Evolutionary conservation across 2,797 vertebrate species (phyloP).

Genomic region (Sphaeramia orbicularis): DNA sequence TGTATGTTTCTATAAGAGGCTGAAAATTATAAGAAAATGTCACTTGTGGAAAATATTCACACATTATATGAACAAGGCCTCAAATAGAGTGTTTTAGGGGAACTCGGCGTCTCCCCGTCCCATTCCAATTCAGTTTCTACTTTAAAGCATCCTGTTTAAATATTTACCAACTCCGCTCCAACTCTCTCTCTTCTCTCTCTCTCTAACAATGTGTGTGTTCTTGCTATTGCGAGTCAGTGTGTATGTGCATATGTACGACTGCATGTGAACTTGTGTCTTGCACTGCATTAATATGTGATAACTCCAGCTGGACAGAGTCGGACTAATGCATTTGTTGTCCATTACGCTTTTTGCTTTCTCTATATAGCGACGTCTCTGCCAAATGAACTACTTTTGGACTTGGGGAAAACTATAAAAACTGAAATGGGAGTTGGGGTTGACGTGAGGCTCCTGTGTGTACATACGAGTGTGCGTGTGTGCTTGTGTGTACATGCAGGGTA

Average conservation of each 20-base stretch:
- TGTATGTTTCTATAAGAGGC: neutral
- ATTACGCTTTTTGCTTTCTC: conserved; percentile 27
- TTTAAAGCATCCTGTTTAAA: conserved; percentile 66
- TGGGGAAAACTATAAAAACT: conserved; percentile 37
- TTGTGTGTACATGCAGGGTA: conserved; percentile 57
- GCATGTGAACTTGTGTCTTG: conserved; percentile 31
- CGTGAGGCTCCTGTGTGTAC: conserved; percentile 51
- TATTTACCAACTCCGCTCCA: conserved; percentile 51
- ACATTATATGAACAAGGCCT: too few species aligned
- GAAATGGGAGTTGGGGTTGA: conserved; percentile 70
- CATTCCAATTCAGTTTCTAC: conserved; percentile 57
- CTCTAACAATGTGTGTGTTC: conserved; percentile 17
- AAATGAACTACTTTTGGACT: conserved; percentile 40
- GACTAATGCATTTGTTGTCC: conserved; percentile 55
- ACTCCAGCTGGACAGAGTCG: conserved; percentile 41
- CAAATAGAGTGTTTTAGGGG: conserved; percentile 21
- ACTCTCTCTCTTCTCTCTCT: conserved; percentile 32
- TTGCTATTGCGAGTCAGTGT: conserved; percentile 23
- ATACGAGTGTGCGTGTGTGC: conserved; percentile 28
- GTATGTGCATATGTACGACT: conserved; percentile 23
- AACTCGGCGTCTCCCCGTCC: conserved; percentile 30
- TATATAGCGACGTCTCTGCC: conserved; percentile 26
- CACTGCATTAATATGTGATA: conserved; percentile 63
- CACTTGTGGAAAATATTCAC: conserved; percentile 22
- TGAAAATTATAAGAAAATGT: conserved; percentile 10